Evolutionary conservation across 2,888 invertebrate genomes (phyloP).

Genomic region (Chrysotoxum bicinctum): DNA sequence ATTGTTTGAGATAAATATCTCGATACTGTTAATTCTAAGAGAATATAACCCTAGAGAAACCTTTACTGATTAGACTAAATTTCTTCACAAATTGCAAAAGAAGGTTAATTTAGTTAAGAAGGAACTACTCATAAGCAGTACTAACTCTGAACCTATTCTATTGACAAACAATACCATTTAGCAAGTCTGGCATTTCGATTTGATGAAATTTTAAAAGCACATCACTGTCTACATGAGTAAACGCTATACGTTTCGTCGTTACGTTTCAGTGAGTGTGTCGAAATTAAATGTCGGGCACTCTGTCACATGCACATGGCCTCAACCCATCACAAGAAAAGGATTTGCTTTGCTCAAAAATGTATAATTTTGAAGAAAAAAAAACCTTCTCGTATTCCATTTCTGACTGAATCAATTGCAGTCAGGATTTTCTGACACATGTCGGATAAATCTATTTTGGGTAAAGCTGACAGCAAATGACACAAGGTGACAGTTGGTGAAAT

Average conservation of each 20-base stretch:
- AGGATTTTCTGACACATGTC: constrained; percentile 58
- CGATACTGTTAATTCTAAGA: too few relatives aligned
- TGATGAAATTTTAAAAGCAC: background rate
- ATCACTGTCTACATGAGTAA: background rate
- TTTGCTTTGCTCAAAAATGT: constrained; percentile 10
- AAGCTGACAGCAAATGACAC: constrained; percentile 63
- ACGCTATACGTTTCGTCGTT: constrained; percentile 4
- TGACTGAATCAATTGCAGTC: constrained; percentile 62
- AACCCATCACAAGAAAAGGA: constrained; percentile 46
- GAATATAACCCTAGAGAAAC: too few relatives aligned
- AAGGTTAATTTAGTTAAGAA: too few relatives aligned
- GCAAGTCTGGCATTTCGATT: background rate
- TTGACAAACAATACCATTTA: background rate
- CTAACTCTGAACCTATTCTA: too few relatives aligned
- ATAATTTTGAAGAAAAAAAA: background rate
- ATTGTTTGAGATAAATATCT: too few relatives aligned
- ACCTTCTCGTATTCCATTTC: constrained; percentile 2
- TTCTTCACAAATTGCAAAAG: too few relatives aligned
- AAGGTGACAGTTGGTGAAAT: constrained; percentile 70
- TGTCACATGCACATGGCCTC: constrained; percentile 47
- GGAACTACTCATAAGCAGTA: too few relatives aligned
- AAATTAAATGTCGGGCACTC: constrained; percentile 52
- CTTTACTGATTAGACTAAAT: too few relatives aligned
- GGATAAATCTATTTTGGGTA: constrained; percentile 56
- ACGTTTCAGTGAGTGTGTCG: constrained; percentile 50